These are phyloP conservation scores for Heterotilapia buettikoferi DNA, from an alignment of 2,113 vertebrate genomes.

Conservation along the genomic window DNA sequence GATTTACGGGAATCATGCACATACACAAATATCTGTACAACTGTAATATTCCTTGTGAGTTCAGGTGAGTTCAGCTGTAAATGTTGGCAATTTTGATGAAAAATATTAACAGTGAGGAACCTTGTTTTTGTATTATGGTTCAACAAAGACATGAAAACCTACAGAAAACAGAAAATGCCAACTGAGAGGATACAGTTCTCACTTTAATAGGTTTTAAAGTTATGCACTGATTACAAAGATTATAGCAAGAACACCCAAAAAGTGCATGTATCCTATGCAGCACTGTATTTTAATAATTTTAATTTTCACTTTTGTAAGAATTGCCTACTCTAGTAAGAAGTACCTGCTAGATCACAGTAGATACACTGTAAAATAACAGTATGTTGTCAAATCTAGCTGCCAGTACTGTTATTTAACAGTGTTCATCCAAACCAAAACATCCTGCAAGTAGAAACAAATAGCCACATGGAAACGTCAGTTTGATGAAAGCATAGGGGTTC, in stretches of 20 bases:
- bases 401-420: not conserved
- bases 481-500: not conserved
- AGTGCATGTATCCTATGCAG: not conserved
- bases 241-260: not conserved
- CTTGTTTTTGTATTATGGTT: not conserved
- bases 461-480: not conserved
- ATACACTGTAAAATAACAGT: not conserved
- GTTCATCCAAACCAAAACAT: not conserved
- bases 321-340: not conserved
- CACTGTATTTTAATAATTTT: not conserved
- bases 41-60: not conserved
- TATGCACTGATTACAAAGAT: not conserved
- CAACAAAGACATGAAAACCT: not conserved
- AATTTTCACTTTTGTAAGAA: not conserved
- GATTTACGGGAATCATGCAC: not conserved
- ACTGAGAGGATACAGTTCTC: not conserved
- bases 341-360: not conserved
- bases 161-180: not conserved
- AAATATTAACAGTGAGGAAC: not conserved
- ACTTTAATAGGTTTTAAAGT: not conserved
- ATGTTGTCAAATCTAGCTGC: not conserved
- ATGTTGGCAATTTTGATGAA: not conserved
- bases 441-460: not conserved
- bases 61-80: not conserved
- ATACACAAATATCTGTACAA: not conserved